Base-by-base conservation (phyloP, 2,797 vertebrate genomes). In the Lates japonicus region DNA sequence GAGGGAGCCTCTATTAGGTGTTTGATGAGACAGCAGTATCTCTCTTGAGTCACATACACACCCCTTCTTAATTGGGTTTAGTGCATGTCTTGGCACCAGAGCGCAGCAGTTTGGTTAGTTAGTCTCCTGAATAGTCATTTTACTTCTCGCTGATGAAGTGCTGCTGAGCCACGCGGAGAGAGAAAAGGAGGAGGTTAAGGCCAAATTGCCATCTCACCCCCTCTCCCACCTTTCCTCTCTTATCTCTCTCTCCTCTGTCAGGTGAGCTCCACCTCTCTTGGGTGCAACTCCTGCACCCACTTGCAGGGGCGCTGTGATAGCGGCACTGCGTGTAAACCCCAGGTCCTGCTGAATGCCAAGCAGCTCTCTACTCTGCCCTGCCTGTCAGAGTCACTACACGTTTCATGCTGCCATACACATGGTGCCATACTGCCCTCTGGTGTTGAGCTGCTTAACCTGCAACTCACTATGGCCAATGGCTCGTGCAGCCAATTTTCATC, bases 41-140 rank as follows among this genome's bases (percentile, higher is more conserved):
- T 85, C 76, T 80, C 76, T 29, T 17, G 75, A 54, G 81, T 25
- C 64, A 72, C 29, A 77, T 83, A 78, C 68, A 31, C 39, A 31
- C 68, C 39, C 77, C 78, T 78, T 84, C 83, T 90, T 95, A 93
- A 94, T 94, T 94, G 90, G 85, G 89, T 93, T 94, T 94, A 91
- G 87, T 88, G 90, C 74, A 72, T 89, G 87, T 92, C 90, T 90
- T 94, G 93, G 90, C 92, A 90, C 78, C 76, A 73, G 51, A 79
- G n/a, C 55, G 65, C 55, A 60, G 79, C 59, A 82, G 85, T 92
- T 90, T 93, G n/a, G n/a, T n/a, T 90, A 89, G 88, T 93, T 93
- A 94, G 89, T 90, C 88, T 90, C 83, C 88, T 87, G 89, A 93
- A 92, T 87, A 90, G 90, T 94, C 88, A 86, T 92, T 92, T 92